Conservation (phyloP, 1,140 invertebrate genomes). For the Trachymyrmex septentrionalis region DNA sequence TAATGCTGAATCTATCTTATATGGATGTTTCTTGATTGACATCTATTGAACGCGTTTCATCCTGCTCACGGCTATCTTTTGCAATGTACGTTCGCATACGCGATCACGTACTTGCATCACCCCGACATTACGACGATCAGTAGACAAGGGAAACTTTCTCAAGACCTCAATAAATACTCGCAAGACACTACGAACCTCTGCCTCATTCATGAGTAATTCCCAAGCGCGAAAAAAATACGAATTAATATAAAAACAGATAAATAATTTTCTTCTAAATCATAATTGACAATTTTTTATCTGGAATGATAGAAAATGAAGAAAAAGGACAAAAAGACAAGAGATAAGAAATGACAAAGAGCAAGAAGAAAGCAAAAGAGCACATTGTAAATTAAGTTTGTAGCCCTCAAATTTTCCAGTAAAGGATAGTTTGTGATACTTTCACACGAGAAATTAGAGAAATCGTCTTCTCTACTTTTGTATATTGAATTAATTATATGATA, state of each 20-base stretch:
- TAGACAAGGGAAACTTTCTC: conserved; percentile 41
- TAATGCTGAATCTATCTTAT: too few relatives aligned
- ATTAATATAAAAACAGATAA: too few relatives aligned
- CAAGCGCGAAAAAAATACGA: too few relatives aligned
- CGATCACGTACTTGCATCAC: conserved; percentile 36
- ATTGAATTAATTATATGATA: not conserved
- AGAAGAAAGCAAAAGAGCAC: too few relatives aligned
- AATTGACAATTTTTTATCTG: too few relatives aligned
- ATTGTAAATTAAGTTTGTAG: too few relatives aligned
- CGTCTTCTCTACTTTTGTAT: not conserved
- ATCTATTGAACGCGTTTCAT: not conserved
- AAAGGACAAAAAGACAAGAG: too few relatives aligned
- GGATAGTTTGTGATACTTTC: not conserved
- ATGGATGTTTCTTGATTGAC: not conserved
- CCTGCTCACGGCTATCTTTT: not conserved
- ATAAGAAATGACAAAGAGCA: too few relatives aligned
- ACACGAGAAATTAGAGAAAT: conserved; percentile 2
- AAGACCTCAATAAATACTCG: conserved; percentile 41
- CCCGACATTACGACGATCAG: conserved; percentile 17
- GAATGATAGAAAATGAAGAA: too few relatives aligned
- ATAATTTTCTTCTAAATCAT: too few relatives aligned
- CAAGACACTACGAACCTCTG: not conserved
- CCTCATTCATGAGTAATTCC: too few relatives aligned
- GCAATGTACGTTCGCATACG: conserved; percentile 12
- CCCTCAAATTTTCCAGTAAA: not conserved